Percentiles rank a stretch among this genome's conserved stretches.
Conservation (phyloP, 2,888 invertebrate species). For the Operophtera brumata region DNA sequence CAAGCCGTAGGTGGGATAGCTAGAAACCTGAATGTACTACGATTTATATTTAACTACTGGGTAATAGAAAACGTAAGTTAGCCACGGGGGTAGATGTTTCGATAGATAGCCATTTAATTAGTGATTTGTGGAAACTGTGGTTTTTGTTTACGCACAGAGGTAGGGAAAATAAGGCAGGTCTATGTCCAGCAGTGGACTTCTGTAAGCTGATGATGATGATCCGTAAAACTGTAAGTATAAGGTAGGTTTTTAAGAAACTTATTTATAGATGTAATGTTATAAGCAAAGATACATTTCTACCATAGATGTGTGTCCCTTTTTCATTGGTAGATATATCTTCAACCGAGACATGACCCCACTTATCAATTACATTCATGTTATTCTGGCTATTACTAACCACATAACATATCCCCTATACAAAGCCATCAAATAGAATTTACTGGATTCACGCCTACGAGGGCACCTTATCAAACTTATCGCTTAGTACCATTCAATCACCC, state of each 20-base stretch:
- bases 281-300: no score
- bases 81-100: constrained; percentile 15
- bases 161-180: no score
- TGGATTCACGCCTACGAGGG: constrained; percentile 47
- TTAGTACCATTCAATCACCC: constrained; percentile 79
- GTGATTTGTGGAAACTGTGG: background rate
- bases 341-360: background rate
- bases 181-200: no score
- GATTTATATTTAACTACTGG: constrained; percentile 19
- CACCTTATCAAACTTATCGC: constrained; percentile 75
- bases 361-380: constrained; percentile 7
- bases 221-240: no score
- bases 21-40: constrained; percentile 18
- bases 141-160: background rate
- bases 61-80: constrained; percentile 15
- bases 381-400: background rate
- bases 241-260: no score
- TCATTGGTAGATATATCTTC: no score
- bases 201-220: no score
- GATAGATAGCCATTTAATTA: background rate
- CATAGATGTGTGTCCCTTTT: no score
- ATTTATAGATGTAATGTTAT: no score
- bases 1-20: constrained; percentile 28
- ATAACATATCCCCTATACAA: constrained; percentile 22
- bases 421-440: constrained; percentile 43